These are phyloP conservation scores for Cantharis rufa DNA, from an alignment of 2,888 invertebrate species.

Conservation along the genomic window DNA sequence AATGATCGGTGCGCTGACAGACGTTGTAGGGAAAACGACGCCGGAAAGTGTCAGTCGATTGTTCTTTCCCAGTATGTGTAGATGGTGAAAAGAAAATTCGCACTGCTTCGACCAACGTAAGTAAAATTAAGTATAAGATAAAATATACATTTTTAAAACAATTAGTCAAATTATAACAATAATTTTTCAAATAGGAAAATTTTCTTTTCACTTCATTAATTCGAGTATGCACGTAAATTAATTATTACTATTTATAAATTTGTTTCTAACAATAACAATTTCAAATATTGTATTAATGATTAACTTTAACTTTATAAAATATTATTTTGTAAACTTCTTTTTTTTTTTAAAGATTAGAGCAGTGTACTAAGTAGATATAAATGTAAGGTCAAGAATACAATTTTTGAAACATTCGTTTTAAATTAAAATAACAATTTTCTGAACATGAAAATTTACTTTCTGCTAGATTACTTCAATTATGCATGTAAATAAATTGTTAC, in stretches of 20 bases:
- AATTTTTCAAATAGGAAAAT: neutral
- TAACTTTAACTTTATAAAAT: too few relatives aligned
- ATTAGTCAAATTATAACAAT: neutral
- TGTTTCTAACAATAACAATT: neutral
- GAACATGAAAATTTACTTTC: too few relatives aligned
- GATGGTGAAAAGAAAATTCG: slow-evolving; percentile 17
- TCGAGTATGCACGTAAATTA: neutral
- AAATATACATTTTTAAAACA: neutral
- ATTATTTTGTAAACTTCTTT: too few relatives aligned
- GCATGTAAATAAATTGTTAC: too few relatives aligned
- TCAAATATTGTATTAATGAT: neutral
- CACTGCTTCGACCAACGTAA: slow-evolving; percentile 4
- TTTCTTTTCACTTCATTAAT: neutral
- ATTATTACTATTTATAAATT: neutral
- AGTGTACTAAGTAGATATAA: too few relatives aligned
- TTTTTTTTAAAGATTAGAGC: too few relatives aligned
- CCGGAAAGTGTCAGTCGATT: slow-evolving; percentile 35
- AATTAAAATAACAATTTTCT: too few relatives aligned
- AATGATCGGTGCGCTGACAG: slow-evolving; percentile 23
- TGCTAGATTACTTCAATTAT: too few relatives aligned
- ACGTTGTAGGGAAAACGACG: slow-evolving; percentile 29
- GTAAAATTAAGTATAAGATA: neutral
- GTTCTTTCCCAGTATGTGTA: slow-evolving; percentile 31
- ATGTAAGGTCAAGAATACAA: too few relatives aligned
- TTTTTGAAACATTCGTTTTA: too few relatives aligned